A percentile compares a stretch with the other conserved stretches of the same genome.
Evolutionary conservation across 2,888 invertebrate species (phyloP).

Genomic region (Campoletis raptor): DNA sequence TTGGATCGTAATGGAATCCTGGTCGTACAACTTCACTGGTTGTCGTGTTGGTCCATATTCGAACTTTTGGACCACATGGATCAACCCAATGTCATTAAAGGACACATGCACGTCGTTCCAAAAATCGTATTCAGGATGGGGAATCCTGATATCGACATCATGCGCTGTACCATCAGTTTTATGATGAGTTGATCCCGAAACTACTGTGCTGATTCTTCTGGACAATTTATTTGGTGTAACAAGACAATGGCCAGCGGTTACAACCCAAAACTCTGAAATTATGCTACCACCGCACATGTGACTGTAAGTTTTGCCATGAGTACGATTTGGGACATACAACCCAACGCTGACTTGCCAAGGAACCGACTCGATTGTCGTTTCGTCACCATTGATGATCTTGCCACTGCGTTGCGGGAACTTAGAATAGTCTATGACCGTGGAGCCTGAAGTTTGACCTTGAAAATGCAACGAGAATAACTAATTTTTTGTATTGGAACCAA

Average conservation of each 20-base stretch:
- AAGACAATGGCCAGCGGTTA: not conserved
- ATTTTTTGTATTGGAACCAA: too few species aligned
- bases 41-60: not conserved
- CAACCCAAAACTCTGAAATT: not conserved
- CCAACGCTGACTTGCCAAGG: not conserved
- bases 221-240: not conserved
- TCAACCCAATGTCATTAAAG: not conserved
- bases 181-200: not conserved
- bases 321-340: not conserved
- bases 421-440: not conserved
- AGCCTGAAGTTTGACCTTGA: not conserved
- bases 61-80: not conserved
- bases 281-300: not conserved
- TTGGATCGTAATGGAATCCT: not conserved
- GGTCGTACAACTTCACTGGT: not conserved
- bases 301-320: not conserved
- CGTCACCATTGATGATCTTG: not conserved
- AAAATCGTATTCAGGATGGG: not conserved
- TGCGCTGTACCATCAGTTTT: not conserved
- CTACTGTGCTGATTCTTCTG: not conserved
- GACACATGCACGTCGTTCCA: not conserved
- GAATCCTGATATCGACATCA: not conserved
- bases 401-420: not conserved
- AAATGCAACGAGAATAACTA: not conserved
- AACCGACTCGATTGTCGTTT: not conserved